Percentiles rank a stretch among this genome's conserved stretches.
These are phyloP conservation scores for Xiphorhynchus elegans DNA, from an alignment of 2,113 vertebrate genomes.

Conservation along the genomic window DNA sequence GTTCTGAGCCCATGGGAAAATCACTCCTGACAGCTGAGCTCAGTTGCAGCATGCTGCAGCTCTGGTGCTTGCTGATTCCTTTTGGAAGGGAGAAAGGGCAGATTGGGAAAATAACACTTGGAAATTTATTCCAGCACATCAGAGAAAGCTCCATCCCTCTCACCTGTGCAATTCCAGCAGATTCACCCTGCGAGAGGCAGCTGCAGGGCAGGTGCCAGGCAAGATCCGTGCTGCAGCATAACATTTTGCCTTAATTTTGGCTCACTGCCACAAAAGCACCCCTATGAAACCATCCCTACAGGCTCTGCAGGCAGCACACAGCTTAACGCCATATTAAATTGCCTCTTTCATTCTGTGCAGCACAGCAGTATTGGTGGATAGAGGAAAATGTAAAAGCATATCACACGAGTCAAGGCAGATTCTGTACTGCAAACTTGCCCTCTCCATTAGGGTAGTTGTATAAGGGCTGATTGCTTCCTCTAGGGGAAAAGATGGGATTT, in stretches of 20 bases:
- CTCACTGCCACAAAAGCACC: background rate
- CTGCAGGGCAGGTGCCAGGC: background rate
- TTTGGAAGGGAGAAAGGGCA: background rate
- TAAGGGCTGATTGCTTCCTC: background rate
- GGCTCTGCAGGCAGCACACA: background rate
- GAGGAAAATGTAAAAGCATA: background rate
- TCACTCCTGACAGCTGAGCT: background rate
- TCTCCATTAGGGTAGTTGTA: background rate
- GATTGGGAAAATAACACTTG: background rate
- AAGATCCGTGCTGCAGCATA: background rate
- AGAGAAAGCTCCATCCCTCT: background rate
- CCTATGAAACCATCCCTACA: background rate
- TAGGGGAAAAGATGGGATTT: background rate
- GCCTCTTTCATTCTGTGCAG: background rate
- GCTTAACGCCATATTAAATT: constrained; percentile 42
- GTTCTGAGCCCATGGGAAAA: background rate
- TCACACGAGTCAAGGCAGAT: background rate
- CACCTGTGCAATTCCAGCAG: background rate
- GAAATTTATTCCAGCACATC: background rate
- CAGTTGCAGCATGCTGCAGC: background rate
- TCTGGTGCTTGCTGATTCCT: background rate
- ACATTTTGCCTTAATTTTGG: constrained; percentile 22
- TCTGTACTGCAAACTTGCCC: background rate
- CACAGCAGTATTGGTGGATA: background rate
- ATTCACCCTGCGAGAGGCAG: background rate